Evolutionary conservation across 2,888 invertebrate genomes (phyloP), one percentile per base, ranked within the genome.

Genomic region (Mystacides longicornis): DNA sequence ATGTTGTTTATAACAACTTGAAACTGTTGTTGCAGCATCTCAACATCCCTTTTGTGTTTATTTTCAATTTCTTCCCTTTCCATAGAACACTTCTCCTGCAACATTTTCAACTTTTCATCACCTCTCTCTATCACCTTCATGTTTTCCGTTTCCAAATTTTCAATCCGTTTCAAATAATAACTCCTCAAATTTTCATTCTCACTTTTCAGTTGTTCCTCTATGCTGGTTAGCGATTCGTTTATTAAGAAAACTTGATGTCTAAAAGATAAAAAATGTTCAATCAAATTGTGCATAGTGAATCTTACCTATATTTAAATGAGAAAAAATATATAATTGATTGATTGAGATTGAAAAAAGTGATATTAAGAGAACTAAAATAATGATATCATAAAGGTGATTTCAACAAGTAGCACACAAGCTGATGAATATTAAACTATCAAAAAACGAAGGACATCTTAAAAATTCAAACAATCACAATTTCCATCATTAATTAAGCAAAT

Each of bases 191-290:
- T 74, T 3, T 78, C 78, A 57, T 78, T 74, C 68, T 83, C 83
- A 22, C 75, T 75, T 65, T 79, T 81, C 68, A 83, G 73, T 62
- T 82, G 71, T 58, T 78, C 79, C 65, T 83, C 83, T 1, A 79
- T 69, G 62, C 79, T 76, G 55, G 69, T 74, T 46, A 79, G 65
- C 0, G 81, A 78, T 58, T 80, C 70, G 68, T 82, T 81, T 57
- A 81, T 63, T 47, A 82, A 74, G 3, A 75, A 73, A 62, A 82
- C 67, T 66, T 82, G 82, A 54, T 81, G 78, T 64, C 82, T 82
- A 64, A 55, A 69, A 69, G 48, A 43, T n/a, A 37, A 47, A 20
- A 3, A 27, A n/a, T n/a, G n/a, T n/a, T n/a, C n/a, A n/a, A n/a
- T n/a, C n/a, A n/a, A n/a, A n/a, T n/a, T n/a, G n/a, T n/a, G n/a